Evolutionary conservation across 2,888 invertebrate genomes (phyloP).

Genomic region (Cephus nigrinus): DNA sequence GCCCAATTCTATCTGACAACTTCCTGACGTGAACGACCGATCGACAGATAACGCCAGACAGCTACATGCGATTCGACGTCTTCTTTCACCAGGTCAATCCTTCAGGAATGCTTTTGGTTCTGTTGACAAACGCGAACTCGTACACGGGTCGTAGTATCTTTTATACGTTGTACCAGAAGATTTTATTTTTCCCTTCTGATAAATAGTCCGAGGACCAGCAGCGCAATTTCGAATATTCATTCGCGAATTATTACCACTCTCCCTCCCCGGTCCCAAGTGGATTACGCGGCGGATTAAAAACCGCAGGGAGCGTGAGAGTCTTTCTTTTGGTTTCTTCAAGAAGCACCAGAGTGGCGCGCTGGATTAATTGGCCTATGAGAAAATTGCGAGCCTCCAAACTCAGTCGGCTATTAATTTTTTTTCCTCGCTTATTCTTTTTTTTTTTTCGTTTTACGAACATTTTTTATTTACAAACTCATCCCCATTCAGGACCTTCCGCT

Average conservation of each 20-base stretch:
- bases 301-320: neutral
- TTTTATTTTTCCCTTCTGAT: neutral
- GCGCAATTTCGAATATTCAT: neutral
- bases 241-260: neutral
- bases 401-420: constrained; percentile 2
- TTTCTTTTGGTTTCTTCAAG: constrained; percentile 6
- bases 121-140: neutral
- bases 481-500: constrained; percentile 18
- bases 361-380: constrained; percentile 36
- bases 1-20: neutral
- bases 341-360: constrained; percentile 8
- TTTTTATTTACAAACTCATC: constrained; percentile 29
- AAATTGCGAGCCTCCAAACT: constrained; percentile 8
- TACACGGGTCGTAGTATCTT: neutral
- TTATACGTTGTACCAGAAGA: neutral
- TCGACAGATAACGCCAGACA: neutral
- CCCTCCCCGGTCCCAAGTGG: neutral
- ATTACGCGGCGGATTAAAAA: neutral
- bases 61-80: neutral
- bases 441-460: neutral
- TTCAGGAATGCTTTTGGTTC: neutral
- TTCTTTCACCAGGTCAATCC: neutral
- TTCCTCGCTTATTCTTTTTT: neutral
- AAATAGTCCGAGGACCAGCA: neutral
- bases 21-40: neutral